A percentile compares a stretch with the other conserved stretches of the same genome.
phyloP scores from a whole-genome alignment of 2,888 invertebrate species.

The Zygogramma bicolorata region DNA sequence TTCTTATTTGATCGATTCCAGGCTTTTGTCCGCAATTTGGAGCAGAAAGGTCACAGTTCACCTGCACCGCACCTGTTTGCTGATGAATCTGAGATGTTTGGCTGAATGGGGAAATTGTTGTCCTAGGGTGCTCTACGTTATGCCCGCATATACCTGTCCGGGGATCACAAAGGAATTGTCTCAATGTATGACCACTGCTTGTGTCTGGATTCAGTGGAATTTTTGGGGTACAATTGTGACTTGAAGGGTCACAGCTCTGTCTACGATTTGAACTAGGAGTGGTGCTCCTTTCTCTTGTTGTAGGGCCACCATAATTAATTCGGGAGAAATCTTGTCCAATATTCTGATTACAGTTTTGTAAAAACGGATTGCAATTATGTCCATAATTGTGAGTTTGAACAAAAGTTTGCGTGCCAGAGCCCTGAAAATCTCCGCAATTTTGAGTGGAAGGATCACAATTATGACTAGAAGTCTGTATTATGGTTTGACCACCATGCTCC shows the following conservation, averaged over 20 bases:
- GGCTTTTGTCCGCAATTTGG: constrained; percentile 17
- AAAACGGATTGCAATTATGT: constrained; percentile 5
- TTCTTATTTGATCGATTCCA: background rate
- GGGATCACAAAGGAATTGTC: constrained; percentile 18
- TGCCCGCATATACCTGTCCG: constrained; percentile 21
- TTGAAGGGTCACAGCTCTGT: background rate
- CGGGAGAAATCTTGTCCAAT: background rate
- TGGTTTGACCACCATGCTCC: constrained; percentile 1
- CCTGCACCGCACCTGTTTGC: background rate
- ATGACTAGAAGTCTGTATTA: background rate
- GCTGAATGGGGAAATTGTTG: background rate
- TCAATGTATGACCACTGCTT: background rate
- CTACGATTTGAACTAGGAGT: background rate
- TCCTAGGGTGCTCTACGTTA: background rate
- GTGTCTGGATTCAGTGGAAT: background rate
- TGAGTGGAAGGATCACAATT: constrained; percentile 19
- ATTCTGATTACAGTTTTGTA: constrained; percentile 10
- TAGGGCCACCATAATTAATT: background rate
- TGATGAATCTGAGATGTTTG: background rate
- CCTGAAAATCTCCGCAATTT: constrained; percentile 27
- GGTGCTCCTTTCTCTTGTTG: background rate
- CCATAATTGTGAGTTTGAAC: background rate
- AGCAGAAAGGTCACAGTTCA: constrained; percentile 4
- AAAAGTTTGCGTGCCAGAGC: background rate
- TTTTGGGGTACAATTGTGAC: constrained; percentile 10